phyloP scores from a whole-genome alignment of 2,113 vertebrate species.

The Cephalopholis sonnerati region DNA sequence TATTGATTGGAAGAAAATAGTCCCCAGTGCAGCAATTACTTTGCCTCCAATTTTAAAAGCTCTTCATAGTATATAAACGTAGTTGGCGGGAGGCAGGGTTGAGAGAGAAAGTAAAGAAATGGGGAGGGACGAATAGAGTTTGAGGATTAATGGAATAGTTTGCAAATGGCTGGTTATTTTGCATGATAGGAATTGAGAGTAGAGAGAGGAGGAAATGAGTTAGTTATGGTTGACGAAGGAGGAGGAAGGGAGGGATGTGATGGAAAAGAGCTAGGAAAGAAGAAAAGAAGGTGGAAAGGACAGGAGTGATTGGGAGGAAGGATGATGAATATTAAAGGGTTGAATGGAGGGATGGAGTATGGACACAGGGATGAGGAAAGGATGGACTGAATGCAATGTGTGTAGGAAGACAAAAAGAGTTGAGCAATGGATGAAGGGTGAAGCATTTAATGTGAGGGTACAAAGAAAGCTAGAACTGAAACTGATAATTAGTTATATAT shows the following conservation, averaged over 20 bases:
- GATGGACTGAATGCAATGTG: too few species aligned
- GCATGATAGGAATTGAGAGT: conserved; percentile 5
- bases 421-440: neutral
- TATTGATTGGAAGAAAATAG: neutral
- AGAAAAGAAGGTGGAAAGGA: neutral
- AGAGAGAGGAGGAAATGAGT: neutral
- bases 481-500: neutral
- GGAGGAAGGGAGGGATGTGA: conserved; percentile 12
- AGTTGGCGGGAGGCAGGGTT: neutral
- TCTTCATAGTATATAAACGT: neutral
- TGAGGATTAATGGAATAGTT: conserved; percentile 16
- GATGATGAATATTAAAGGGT: conserved; percentile 18
- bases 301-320: neutral
- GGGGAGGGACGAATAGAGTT: neutral
- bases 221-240: neutral
- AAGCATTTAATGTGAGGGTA: too few species aligned
- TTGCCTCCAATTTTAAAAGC: neutral
- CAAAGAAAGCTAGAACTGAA: neutral
- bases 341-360: neutral
- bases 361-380: neutral
- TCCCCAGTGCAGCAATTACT: neutral
- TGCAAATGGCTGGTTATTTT: conserved; percentile 8
- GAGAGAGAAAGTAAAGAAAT: neutral
- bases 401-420: neutral
- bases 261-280: neutral